Evolutionary conservation across 1,140 invertebrate species (phyloP).

Genomic region (Anadara kagoshimensis): DNA sequence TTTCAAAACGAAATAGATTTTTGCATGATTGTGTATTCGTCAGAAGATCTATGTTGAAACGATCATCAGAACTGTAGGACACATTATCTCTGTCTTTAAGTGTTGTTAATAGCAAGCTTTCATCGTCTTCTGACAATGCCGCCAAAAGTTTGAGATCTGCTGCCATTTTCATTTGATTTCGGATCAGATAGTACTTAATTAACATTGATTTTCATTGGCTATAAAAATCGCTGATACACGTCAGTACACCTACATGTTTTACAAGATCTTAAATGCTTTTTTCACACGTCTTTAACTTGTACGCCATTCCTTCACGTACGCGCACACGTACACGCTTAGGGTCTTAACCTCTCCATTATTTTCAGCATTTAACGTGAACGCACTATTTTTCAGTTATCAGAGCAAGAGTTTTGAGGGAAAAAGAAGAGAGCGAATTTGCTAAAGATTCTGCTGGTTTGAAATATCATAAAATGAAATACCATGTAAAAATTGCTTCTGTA

Average conservation of each 20-base stretch:
- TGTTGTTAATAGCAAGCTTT: background rate
- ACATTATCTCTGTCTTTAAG: background rate
- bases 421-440: no score
- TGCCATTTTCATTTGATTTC: background rate
- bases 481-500: no score
- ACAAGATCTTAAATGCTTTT: background rate
- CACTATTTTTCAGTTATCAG: no score
- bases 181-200: background rate
- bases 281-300: background rate
- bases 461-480: no score
- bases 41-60: no score
- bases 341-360: background rate
- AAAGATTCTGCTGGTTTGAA: no score
- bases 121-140: background rate
- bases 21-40: no score
- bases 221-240: background rate
- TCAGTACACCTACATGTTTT: background rate
- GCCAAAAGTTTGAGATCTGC: background rate
- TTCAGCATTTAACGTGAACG: no score
- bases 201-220: background rate
- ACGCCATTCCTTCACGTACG: background rate
- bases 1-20: no score
- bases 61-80: no score
- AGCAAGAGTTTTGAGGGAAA: no score
- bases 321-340: background rate